phyloP scores from a whole-genome alignment of 2,888 invertebrate genomes.

The Sphaerophoria rueppellii region DNA sequence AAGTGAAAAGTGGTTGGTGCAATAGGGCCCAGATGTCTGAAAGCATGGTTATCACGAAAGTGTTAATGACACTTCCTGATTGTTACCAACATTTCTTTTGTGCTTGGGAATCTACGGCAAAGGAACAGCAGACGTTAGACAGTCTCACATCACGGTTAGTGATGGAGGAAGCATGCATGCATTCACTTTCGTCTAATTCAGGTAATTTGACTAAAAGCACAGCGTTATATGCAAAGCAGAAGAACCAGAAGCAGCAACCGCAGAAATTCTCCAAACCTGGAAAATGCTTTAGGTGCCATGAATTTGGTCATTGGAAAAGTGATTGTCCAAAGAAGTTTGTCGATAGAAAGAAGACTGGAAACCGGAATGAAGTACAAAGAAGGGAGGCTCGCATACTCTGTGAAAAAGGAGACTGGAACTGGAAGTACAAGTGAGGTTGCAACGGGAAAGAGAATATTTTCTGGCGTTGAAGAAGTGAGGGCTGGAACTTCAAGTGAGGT shows the following conservation, averaged over 20 bases:
- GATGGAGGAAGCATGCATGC: conserved; percentile 71
- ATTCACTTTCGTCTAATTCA: conserved; percentile 10
- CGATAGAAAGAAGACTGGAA: conserved; percentile 5
- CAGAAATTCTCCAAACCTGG: conserved; percentile 15
- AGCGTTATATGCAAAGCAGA: conserved; percentile 19
- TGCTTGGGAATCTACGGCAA: conserved; percentile 71
- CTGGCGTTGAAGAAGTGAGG: neutral
- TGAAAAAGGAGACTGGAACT: neutral
- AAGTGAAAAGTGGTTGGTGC: no score
- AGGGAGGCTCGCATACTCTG: conserved; percentile 2
- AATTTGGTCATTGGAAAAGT: conserved; percentile 62
- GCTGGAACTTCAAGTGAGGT: no score
- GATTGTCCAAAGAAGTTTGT: conserved; percentile 3
- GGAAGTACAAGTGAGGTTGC: conserved; percentile 8
- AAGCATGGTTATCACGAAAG: conserved; percentile 71
- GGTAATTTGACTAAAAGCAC: neutral
- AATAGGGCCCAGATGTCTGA: no score
- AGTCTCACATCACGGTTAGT: conserved; percentile 72
- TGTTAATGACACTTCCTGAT: conserved; percentile 73
- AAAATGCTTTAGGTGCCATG: conserved; percentile 69
- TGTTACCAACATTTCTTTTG: conserved; percentile 71
- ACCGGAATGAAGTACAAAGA: conserved; percentile 19
- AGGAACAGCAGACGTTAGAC: conserved; percentile 74
- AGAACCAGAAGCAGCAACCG: neutral
- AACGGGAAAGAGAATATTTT: neutral